Evolutionary conservation across 2,888 invertebrate genomes (phyloP), one percentile per base, ranked within the genome.

Genomic region (Mamestra brassicae): DNA sequence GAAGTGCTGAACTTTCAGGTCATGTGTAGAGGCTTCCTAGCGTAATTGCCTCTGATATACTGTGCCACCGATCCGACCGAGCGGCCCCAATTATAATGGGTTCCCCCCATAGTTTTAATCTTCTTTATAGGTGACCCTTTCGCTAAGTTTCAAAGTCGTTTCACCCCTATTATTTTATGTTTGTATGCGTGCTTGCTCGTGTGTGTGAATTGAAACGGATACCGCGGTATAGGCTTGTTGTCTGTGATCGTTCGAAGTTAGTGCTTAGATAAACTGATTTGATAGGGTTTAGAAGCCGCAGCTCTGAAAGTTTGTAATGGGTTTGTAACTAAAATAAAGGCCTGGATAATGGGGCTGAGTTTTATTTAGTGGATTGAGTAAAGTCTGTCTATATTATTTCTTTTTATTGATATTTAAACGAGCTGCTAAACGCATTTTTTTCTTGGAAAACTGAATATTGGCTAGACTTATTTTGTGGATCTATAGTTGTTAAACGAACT

Each of bases 1-100:
- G 94, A 95, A 95, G 94, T 93, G 92, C 91, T 94, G 93, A 95
- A 94, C 93, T 95, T 95, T 93, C 94, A 92, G 94, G 94, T 94
- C 94, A 92, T 94, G 94, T 93, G 92, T 93, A 92, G 81, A 88
- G 86, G 85, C 87, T 89, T 80, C 85, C 85, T 86, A 88, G 87
- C 89, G 92, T 92, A 94, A 94, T 94, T 94, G 92, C 89, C 83
- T 82, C 88, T 94, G 93, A 95, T 94, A 93, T 94, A 94, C 90
- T 92, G 92, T 87, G 86, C 90, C 89, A 89, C 89, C 89, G 90
- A 90, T 88, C 89, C 91, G 86, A 83, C 86, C 89, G 88, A 87
- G 85, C 89, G 85, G 83, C 85, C 85, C 84, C 88, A 79, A 87
- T 90, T 90, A 92, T 93, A 94, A 94, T 93, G 92, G 92, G 90